These are phyloP conservation scores for Asarcornis scutulata DNA, from an alignment of 2,113 vertebrate genomes.

Conservation along the genomic window DNA sequence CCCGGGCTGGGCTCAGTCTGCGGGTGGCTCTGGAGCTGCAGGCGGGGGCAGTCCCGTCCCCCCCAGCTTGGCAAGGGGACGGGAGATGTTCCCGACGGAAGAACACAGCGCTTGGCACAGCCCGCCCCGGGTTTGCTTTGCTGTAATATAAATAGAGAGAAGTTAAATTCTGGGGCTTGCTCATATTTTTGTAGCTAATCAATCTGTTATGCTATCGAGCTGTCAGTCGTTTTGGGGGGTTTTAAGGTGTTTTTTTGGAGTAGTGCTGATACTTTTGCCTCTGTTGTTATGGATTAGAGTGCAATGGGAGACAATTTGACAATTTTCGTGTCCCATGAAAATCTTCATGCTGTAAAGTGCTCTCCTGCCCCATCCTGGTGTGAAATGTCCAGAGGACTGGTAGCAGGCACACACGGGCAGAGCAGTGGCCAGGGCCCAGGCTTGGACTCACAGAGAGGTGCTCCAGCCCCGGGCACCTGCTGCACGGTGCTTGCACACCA, in stretches of 20 bases:
- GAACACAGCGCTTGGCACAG: slow-evolving; percentile 5
- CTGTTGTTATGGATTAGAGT: not conserved
- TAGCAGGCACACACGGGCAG: not conserved
- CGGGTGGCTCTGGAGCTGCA: rapidly evolving
- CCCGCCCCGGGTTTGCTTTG: not conserved
- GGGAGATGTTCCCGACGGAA: not conserved
- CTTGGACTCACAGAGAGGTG: not conserved
- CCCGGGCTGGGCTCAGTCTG: rapidly evolving
- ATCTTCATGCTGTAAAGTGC: not conserved
- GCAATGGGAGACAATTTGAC: not conserved
- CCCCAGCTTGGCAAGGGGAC: not conserved
- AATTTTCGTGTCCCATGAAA: not conserved
- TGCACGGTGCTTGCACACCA: not conserved
- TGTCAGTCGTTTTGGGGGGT: not conserved
- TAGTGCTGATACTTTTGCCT: not conserved
- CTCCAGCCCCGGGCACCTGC: not conserved
- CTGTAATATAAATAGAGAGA: slow-evolving; percentile 6
- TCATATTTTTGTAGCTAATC: slow-evolving; percentile 37
- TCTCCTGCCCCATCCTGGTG: not conserved
- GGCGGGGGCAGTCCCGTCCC: not conserved
- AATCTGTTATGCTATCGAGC: not conserved
- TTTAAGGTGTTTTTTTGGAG: not conserved
- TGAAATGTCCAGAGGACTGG: not conserved
- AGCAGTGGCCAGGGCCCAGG: not conserved
- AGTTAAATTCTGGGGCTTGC: slow-evolving; percentile 15